A percentile compares a stretch with the other conserved stretches of the same genome.
Evolutionary conservation across 2,888 invertebrate genomes (phyloP).

Genomic region (Eubasilissa splendida): DNA sequence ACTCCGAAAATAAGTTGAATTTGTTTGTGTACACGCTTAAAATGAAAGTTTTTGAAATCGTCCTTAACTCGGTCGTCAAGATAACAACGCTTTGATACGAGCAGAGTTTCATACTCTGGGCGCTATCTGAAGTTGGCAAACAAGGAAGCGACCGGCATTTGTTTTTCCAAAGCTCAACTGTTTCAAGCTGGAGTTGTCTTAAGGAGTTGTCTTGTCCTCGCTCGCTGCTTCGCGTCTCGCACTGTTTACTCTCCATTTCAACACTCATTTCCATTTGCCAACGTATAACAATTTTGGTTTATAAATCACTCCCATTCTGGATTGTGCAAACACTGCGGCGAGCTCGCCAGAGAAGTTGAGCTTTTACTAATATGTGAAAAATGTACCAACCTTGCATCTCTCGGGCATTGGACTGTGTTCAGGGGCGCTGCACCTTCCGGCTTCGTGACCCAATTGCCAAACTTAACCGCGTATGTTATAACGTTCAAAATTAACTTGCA

Average conservation of each 20-base stretch:
- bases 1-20: too few species aligned
- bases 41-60: too few species aligned
- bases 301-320: slow-evolving; percentile 15
- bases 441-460: too few species aligned
- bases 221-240: slow-evolving; percentile 1
- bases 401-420: too few species aligned
- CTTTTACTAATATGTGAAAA: too few species aligned
- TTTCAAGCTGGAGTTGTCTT: slow-evolving; percentile 14
- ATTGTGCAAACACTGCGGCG: background rate
- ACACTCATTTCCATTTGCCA: slow-evolving; percentile 5
- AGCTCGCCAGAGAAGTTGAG: background rate
- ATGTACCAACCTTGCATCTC: too few species aligned
- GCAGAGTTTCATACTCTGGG: background rate
- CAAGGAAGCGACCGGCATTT: slow-evolving; percentile 44
- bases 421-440: too few species aligned
- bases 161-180: slow-evolving; percentile 32
- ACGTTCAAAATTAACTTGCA: too few species aligned
- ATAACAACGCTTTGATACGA: background rate
- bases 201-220: slow-evolving; percentile 3
- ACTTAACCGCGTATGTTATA: too few species aligned
- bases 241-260: slow-evolving; percentile 4
- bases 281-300: slow-evolving; percentile 7
- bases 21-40: too few species aligned
- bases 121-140: slow-evolving; percentile 26
- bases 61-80: background rate